These are phyloP conservation scores for Gonocerus acuteangulatus DNA, from an alignment of 2,888 invertebrate genomes.

Conservation along the genomic window DNA sequence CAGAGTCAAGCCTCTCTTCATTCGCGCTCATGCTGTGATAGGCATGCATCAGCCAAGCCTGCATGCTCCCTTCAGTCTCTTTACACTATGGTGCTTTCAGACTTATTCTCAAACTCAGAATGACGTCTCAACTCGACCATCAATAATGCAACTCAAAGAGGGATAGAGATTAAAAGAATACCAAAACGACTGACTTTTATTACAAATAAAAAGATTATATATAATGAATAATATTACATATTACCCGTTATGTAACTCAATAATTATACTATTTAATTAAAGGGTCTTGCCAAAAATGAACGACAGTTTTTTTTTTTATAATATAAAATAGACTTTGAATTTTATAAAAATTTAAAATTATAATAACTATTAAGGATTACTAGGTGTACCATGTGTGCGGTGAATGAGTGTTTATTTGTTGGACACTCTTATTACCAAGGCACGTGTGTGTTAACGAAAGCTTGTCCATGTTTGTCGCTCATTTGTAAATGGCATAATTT, in stretches of 20 bases:
- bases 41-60: conserved; percentile 24
- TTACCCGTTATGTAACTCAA: conserved; percentile 37
- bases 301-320: conserved; percentile 37
- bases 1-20: conserved; percentile 34
- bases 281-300: conserved; percentile 38
- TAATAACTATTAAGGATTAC: conserved; percentile 31
- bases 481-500: neutral
- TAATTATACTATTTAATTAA: conserved; percentile 37
- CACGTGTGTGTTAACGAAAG: conserved; percentile 18
- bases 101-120: conserved; percentile 22
- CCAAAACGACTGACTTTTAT: conserved; percentile 39
- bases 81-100: conserved; percentile 36
- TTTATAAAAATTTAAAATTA: conserved; percentile 31
- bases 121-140: conserved; percentile 16
- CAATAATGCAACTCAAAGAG: conserved; percentile 16
- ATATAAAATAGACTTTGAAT: conserved; percentile 37
- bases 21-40: conserved; percentile 34
- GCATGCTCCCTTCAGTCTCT: conserved; percentile 22
- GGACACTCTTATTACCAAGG: conserved; percentile 28
- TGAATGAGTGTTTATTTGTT: conserved; percentile 36
- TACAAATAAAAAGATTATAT: conserved; percentile 30
- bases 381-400: conserved; percentile 35
- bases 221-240: conserved; percentile 37
- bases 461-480: conserved; percentile 18
- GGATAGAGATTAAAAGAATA: conserved; percentile 10